Evolutionary conservation across 1,140 invertebrate species (phyloP), one percentile per base, ranked within the genome.

Genomic region (Bombus superbus): DNA sequence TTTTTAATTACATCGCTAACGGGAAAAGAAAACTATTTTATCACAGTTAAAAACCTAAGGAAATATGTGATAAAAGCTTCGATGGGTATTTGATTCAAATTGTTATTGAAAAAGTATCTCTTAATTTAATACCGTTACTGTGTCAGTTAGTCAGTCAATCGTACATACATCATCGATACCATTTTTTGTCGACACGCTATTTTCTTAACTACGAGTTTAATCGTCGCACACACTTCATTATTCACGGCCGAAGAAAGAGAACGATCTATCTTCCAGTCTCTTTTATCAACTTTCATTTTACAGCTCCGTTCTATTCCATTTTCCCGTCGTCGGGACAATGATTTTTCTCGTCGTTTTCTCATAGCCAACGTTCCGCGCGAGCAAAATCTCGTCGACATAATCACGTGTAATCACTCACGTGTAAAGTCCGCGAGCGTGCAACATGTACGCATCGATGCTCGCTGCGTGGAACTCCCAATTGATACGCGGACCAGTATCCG

Each of bases 381-480:
- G 66, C 47, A 78, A 73, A 87, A 85, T 85, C 53, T 22, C 59
- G 59, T 68, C 38, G 40, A 38, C 10, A 81, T 91, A 90, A 91
- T 91, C 83, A 82, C 80, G 68, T 68, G 80, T 71, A 81, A 81
- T 75, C 86, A 62, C 68, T 90, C 89, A 71, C 66, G 79, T 76
- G 86, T 91, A 73, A 90, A 88, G 62, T 86, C 86, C 68, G 69
- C 78, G 68, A 59, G 53, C 78, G 69, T 74, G 66, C 81, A 59
- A 73, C 79, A 69, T 74, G 73, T 69, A 81, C 84, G 84, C 77
- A 69, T 82, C 71, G 71, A 47, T 86, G 80, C 57, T 66, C 86
- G 59, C 83, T 76, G 85, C 86, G 80, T 81, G 75, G 72, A 88
- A 85, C 62, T 83, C 76, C 79, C 86, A 47, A 90, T 90, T 86